Evolutionary conservation across 2,888 invertebrate species (phyloP), one percentile per base, ranked within the genome.

Genomic region (Perizoma affinitatum): DNA sequence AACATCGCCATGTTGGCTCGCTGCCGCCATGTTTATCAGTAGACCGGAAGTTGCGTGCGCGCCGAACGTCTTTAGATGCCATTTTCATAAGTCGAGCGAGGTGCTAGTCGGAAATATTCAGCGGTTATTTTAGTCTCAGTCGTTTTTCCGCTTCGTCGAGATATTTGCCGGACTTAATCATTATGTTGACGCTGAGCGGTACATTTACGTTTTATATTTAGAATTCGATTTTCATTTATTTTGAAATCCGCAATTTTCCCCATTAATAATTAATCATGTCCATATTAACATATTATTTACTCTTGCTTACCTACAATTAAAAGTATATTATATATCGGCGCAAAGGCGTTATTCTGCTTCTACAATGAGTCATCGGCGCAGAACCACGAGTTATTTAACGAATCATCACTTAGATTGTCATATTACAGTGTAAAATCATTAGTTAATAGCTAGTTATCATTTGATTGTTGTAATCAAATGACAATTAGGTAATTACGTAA

Each of bases 21-120:
- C 79, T 82, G 86, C 83, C 80, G 84, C 83, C 90, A 91, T 91
- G 89, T 92, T 91, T 91, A 91, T 87, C 84, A 80, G 80, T 76
- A 80, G 86, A 84, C 90, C 90, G 92, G 92, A 92, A 92, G 90
- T 90, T 86, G 90, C 88, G 91, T 87, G 90, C 89, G 84, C 88
- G 90, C 89, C 88, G 85, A 77, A 79, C 85, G 87, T 85, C 90
- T 89, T 86, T 84, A 86, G 82, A 82, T 83, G 85, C 83, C 80
- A 85, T 89, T 90, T 90, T 87, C 88, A 88, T 85, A 80, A 83
- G 80, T 79, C 76, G 78, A 78, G 73, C 81, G 80, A 83, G 83
- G 83, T 84, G 80, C 78, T 80, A 85, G 84, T 88, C 89, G 89
- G 88, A 90, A 90, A 91, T 88, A 90, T 87, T 86, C 85, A 79